phyloP scores from a whole-genome alignment of 2,888 invertebrate species.

The Drosophila paramelanica region DNA sequence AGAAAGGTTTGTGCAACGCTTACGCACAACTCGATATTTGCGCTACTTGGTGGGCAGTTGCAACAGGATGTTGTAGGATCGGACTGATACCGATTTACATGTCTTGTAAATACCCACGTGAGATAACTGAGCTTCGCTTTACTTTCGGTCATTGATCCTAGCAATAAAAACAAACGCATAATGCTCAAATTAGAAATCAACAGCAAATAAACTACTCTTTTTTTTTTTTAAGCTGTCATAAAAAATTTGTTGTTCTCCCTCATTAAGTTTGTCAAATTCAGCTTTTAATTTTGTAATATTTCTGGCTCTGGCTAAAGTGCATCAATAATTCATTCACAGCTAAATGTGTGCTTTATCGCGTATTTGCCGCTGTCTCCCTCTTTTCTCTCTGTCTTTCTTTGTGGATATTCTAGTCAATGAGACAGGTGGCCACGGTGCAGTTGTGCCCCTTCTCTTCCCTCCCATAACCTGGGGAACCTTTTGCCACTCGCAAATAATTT shows the following conservation, averaged over 20 bases:
- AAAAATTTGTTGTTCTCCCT: too few species aligned
- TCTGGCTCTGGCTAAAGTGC: constrained; percentile 23
- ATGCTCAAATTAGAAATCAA: not conserved
- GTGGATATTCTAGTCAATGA: constrained; percentile 39
- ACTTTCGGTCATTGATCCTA: constrained; percentile 16
- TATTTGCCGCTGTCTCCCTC: constrained; percentile 43
- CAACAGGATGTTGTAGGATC: constrained; percentile 38
- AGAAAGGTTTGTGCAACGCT: constrained; percentile 24
- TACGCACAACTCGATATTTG: constrained; percentile 37
- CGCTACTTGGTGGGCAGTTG: constrained; percentile 50
- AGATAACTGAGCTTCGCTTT: constrained; percentile 20
- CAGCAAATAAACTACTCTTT: not conserved
- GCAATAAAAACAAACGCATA: constrained; percentile 5
- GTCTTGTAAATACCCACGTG: constrained; percentile 49
- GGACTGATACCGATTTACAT: constrained; percentile 41
- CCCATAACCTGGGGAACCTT: constrained; percentile 51
- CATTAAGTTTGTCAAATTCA: too few species aligned
- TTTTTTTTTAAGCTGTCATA: not conserved
- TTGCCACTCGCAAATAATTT: constrained; percentile 69
- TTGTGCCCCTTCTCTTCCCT: not conserved
- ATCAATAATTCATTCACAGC: constrained; percentile 21
- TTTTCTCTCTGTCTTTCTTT: not conserved
- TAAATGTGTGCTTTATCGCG: not conserved
- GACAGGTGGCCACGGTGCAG: constrained; percentile 65
- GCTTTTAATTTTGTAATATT: not conserved